Evolutionary conservation across 35 echinoderm and acorn worm genomes (phyloP), one percentile per base, ranked within the genome.

Genomic region (Amphiura filiformis): DNA sequence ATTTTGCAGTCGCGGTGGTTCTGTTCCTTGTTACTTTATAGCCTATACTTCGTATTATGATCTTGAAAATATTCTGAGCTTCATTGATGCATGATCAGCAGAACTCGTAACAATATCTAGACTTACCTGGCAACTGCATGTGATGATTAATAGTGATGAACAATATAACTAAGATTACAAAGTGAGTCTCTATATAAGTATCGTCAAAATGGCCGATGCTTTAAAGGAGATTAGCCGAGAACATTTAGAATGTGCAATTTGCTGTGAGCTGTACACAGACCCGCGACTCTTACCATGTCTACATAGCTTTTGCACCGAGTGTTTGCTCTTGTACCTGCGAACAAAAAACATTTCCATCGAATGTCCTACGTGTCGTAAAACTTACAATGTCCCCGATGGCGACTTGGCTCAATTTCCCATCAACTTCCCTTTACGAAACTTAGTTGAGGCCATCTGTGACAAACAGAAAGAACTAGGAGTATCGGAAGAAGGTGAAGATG

Each of bases 301-400:
- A 22, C 93, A 94, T 76, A 91, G 83, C 13, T 90, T 94, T 61
- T 94, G 93, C 84, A 34, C 44, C 15, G 78, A 87, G 17, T 94
- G 93, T 65, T 35, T 94, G 64, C 31, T 86, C 18, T 70, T 81
- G 20, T 81, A 84, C n/a, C 31, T 90, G 20, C 40, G n/a, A 65
- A 23, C 36, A 14, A 37, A 35, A 32, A 22, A 32, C 15, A n/a
- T 32, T 65, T 15, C 20, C 7, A 75, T 81, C 1, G 17, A 41
- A n/a, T 93, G 91, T 76, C 91, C 91, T 0, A 42, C 35, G 1
- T 93, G 91, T 38, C 81, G 87, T 9, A 41, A 42, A 56, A 3
- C 36, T 0, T 31, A 76, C 14, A 32, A 0, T 35, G 39, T 93
- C 17, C 91, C 86, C 23, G 23, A 39, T 18, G 35, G 33, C 3